A percentile compares a stretch with the other conserved stretches of the same genome.
These are phyloP conservation scores for Aphidoletes aphidimyza DNA, from an alignment of 2,888 invertebrate species.

Conservation along the genomic window DNA sequence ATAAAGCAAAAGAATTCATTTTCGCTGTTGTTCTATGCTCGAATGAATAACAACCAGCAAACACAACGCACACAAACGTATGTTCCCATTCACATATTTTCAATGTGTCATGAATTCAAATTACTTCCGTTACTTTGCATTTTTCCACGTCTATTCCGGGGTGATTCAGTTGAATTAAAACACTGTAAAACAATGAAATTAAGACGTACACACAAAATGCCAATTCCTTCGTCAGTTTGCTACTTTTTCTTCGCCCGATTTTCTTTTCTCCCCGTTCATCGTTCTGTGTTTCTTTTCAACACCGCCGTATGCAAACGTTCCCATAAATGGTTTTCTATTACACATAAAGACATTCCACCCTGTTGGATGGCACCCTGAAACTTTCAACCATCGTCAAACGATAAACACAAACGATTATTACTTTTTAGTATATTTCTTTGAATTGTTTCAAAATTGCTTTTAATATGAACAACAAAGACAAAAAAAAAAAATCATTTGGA, in stretches of 20 bases:
- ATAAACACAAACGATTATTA: slow-evolving; percentile 26
- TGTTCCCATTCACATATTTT: background rate
- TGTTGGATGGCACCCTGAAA: too few species aligned
- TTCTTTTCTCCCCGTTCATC: background rate
- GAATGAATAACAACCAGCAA: background rate
- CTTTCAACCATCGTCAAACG: background rate
- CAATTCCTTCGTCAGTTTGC: too few species aligned
- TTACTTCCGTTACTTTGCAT: slow-evolving; percentile 36
- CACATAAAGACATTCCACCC: background rate
- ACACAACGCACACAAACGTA: background rate
- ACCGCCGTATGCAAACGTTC: background rate
- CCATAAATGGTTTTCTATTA: background rate
- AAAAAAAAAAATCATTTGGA: background rate
- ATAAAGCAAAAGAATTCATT: slow-evolving; percentile 6
- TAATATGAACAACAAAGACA: background rate
- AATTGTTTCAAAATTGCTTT: background rate
- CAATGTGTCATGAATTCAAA: slow-evolving; percentile 45
- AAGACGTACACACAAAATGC: background rate
- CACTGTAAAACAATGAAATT: background rate
- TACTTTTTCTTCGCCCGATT: background rate
- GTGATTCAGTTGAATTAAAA: background rate
- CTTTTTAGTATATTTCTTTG: slow-evolving; percentile 1
- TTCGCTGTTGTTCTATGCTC: background rate
- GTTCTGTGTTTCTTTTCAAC: background rate
- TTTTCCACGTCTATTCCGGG: background rate